Base-by-base conservation (phyloP, 2,797 vertebrate genomes). In the Acridotheres tristis region DNA sequence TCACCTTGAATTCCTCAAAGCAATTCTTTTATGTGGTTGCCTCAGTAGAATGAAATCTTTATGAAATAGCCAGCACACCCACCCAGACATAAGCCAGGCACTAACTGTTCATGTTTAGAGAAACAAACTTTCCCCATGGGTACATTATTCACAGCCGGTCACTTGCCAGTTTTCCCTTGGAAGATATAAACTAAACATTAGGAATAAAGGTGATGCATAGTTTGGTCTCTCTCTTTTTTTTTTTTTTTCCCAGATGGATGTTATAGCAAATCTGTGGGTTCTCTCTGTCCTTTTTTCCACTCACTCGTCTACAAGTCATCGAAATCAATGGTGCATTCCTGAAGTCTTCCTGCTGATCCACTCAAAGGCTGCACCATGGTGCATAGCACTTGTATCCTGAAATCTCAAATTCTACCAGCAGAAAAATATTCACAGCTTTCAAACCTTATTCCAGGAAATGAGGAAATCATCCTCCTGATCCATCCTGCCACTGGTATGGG, bases 61-160 rank as follows among this genome's bases (percentile, higher is more conserved):
- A 79, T 80, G 74, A 94, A 95, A 94, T 71, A 95, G 94, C 53
- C 85, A 96, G 88, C 93, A 90, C 67, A 94, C 91, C 91, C 85
- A 96, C 55, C 89, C 92, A 95, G 91, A 89, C 94, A 94, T 81
- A 93, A 97, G 89, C 94, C 88, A 94, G 89, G 83, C 91, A 87
- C 89, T 89, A 88, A 87, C 86, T 91, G 80, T 84, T 91, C 57
- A 27, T 90, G 89, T 92, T 94, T 91, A 94, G 93, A 94, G 93
- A 93, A 94, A 95, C 85, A 97, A 94, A 91, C 83, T 93, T 95
- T 93, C 96, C 96, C 94, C 71, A 88, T 94, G 91, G 94, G 91
- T 95, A 91, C 53, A 78, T 96, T 96, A 95, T 96, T 96, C 94
- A 96, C 85, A 94, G 88, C 27, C 30, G 0, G 65, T 94, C 83